Base-by-base conservation (phyloP, 2,797 vertebrate genomes). In the Microtus californicus region DNA sequence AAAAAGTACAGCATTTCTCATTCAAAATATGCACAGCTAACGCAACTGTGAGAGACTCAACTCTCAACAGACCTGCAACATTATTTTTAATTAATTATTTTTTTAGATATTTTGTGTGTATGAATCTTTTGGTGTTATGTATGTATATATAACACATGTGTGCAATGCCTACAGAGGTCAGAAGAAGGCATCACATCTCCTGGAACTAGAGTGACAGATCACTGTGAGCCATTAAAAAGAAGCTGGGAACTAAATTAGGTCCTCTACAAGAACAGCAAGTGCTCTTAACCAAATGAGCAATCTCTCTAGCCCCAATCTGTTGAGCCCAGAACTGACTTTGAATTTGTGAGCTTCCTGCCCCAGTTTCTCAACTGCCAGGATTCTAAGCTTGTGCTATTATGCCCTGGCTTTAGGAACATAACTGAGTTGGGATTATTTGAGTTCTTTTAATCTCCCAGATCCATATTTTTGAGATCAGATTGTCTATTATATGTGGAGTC, bases 1-100 rank as follows among this genome's bases (percentile, higher is more conserved):
- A 87, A 67, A 90, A 87, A 78, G 67, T 89, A 56, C 2, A 76
- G 59, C 71, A 85, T 51, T 96, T 88, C 83, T 76, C 43, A 69
- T 27, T 69, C 51, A 31, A 56, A 93, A 69, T 7, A 69, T 10
- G 83, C 4, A 85, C 1, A 45, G 59, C 43, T 54, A 29, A 94
- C 15, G 37, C 56, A n/a, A 8, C 34, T 3, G 6, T 12, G 15
- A 78, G 56, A 78, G 5, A 5, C 37, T 15, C 65, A 76, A 27
- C 45, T 78, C 73, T 8, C 34, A 45, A 63, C 12, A 43, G 6
- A 8, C 48, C 61, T 6, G 31, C 59, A 90, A 40, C 17, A 29
- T 23, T 67, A 37, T 31, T 89, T 89, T 78, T 51, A 37, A 14
- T 59, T 87, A 59, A 59, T 74, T 45, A 87, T 7, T 74, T 63